A percentile compares a stretch with the other conserved stretches of the same genome.
phyloP scores from a whole-genome alignment of 2,797 vertebrate species.

The Hybognathus amarus region DNA sequence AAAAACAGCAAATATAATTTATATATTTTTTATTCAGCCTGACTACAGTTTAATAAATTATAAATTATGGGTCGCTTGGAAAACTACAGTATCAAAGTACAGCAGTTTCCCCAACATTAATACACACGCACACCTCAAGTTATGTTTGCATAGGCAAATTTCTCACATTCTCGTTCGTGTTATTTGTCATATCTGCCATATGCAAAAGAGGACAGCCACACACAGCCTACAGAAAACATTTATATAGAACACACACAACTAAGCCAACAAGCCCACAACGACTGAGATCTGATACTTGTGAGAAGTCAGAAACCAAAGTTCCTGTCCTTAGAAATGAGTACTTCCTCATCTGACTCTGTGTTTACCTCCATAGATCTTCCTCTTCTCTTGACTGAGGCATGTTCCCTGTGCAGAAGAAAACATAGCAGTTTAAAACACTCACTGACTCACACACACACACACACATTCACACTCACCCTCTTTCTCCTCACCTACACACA shows the following conservation, averaged over 20 bases:
- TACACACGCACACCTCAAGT: not conserved
- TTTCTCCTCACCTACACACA: not conserved
- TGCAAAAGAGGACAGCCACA: not conserved
- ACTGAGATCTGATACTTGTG: not conserved
- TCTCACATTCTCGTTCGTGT: not conserved
- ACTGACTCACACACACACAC: not conserved
- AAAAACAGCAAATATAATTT: not conserved
- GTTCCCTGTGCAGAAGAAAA: slow-evolving; percentile 63
- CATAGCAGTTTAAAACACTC: slow-evolving; percentile 41
- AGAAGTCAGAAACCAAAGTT: slow-evolving; percentile 2
- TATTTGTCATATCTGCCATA: slow-evolving; percentile 6
- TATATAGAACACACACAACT: not conserved
- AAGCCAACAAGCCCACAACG: not conserved
- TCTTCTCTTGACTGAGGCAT: slow-evolving; percentile 62
- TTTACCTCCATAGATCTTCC: slow-evolving; percentile 68
- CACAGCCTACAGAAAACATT: not conserved
- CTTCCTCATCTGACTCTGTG: not conserved
- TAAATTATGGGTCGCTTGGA: not conserved
- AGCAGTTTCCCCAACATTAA: not conserved
- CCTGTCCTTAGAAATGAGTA: not conserved
- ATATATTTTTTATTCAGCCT: not conserved
- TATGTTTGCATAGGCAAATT: slow-evolving; percentile 35
- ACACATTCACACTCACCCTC: not conserved
- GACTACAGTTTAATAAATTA: not conserved
- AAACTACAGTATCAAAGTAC: slow-evolving; percentile 4